Conservation (phyloP, 2,888 invertebrate genomes). For the Aricia artaxerxes region DNA sequence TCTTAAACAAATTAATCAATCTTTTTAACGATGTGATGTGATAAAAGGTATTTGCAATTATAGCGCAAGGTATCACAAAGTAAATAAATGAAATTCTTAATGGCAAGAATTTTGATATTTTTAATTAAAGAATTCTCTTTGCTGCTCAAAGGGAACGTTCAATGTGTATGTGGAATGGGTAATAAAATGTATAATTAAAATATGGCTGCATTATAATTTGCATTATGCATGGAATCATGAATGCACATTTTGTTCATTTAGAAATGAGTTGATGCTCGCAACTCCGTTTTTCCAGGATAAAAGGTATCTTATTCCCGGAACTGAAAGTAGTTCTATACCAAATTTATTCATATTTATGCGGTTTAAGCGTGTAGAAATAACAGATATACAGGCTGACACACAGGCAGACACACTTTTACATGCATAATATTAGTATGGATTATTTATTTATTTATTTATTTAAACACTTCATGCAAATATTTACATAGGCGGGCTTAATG, state of each 20-base stretch:
- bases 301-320: too few species aligned
- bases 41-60: background rate
- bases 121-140: background rate
- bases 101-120: constrained; percentile 5
- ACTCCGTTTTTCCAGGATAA: background rate
- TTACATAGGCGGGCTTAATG: too few species aligned
- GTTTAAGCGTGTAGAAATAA: too few species aligned
- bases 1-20: too few species aligned
- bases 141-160: background rate
- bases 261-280: background rate
- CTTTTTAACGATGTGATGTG: too few species aligned
- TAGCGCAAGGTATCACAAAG: background rate
- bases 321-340: too few species aligned
- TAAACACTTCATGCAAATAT: too few species aligned
- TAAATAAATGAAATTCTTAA: background rate
- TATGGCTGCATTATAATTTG: background rate
- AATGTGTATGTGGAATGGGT: constrained; percentile 5
- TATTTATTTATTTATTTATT: too few species aligned
- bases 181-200: background rate
- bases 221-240: background rate
- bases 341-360: too few species aligned
- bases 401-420: too few species aligned
- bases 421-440: too few species aligned
- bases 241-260: background rate
- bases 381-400: too few species aligned